Conservation (phyloP, 2,888 invertebrate genomes). For the Acleris laterana region DNA sequence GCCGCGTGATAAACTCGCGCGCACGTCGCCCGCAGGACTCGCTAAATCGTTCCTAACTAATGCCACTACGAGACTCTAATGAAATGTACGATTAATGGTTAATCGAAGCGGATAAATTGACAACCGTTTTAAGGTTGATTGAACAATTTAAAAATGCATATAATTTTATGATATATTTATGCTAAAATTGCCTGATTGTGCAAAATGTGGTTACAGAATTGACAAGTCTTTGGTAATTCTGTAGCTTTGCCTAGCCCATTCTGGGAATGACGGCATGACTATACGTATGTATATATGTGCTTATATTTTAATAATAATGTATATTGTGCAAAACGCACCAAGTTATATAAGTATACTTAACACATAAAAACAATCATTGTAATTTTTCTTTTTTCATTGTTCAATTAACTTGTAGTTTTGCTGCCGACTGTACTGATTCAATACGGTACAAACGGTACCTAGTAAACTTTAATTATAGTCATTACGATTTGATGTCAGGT, state of each 20-base stretch:
- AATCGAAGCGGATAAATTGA: neutral
- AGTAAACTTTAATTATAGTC: constrained; percentile 26
- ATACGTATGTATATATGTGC: too few species aligned
- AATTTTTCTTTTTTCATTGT: too few species aligned
- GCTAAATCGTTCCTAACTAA: constrained; percentile 60
- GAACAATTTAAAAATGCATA: neutral
- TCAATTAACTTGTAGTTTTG: too few species aligned
- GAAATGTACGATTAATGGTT: constrained; percentile 26
- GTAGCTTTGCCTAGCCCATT: too few species aligned
- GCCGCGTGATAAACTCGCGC: constrained; percentile 43
- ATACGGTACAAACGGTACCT: neutral
- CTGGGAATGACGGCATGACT: too few species aligned
- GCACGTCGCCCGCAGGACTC: constrained; percentile 56
- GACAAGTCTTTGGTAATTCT: too few species aligned
- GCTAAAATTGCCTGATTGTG: too few species aligned
- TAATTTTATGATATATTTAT: neutral
- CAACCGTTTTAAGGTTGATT: too few species aligned
- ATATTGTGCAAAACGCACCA: neutral
- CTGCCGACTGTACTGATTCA: constrained; percentile 8
- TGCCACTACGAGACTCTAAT: constrained; percentile 43
- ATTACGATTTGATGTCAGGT: constrained; percentile 18
- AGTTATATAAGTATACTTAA: too few species aligned
- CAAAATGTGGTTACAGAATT: too few species aligned
- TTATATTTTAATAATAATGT: neutral
- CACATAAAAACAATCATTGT: too few species aligned